Evolutionary conservation across 2,797 vertebrate genomes (phyloP), one percentile per base, ranked within the genome.

Genomic region (Graptemys geographica): DNA sequence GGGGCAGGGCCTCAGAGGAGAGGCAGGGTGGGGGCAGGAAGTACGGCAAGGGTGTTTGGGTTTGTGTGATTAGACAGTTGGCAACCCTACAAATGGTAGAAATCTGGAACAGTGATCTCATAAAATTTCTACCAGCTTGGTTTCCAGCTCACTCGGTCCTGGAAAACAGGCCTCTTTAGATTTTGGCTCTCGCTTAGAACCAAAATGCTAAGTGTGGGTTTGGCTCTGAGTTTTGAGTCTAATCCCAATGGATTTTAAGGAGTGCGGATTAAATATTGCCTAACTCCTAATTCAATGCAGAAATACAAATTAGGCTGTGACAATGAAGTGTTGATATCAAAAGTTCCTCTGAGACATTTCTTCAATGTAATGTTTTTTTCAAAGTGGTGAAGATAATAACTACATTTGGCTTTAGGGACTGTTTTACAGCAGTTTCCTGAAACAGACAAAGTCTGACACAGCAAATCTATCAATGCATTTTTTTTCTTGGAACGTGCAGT

Each of bases 401-500:
- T 0, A 0, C 84, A 84, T 27, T 76, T 44, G 89, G 52, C 86
- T 86, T 59, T 59, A 59, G 57, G 57, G 57, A 91, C 21, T 13
- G 72, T 74, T 74, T 47, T 47, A 47, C 41, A 28, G 79, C 16
- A 92, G 23, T 19, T 57, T 79, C 74, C 27, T 47, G 79, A 90
- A 82, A 85, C 5, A 81, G 94, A 87, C 3, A 6, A 59, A 31
- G 57, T 59, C 27, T 28, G 74, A 56, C 81, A 52, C 4, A 4
- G 15, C 11, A 82, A 76, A 25, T 56, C 3, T 74, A 52, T 21
- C 15, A 52, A 28, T 28, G 31, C 2, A 0, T 74, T 92, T 41
- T 69, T 69, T 78, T 94, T 90, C 84, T 84, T 85, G 81, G 88
- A 96, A 95, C 92, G 2, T 21, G 15, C 55, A 44, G 12, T 90